Percentiles rank a stretch among this genome's conserved stretches.
These are phyloP conservation scores for Anthopleura sola DNA, from an alignment of 64 coral and sea anemone genomes.

Conservation along the genomic window DNA sequence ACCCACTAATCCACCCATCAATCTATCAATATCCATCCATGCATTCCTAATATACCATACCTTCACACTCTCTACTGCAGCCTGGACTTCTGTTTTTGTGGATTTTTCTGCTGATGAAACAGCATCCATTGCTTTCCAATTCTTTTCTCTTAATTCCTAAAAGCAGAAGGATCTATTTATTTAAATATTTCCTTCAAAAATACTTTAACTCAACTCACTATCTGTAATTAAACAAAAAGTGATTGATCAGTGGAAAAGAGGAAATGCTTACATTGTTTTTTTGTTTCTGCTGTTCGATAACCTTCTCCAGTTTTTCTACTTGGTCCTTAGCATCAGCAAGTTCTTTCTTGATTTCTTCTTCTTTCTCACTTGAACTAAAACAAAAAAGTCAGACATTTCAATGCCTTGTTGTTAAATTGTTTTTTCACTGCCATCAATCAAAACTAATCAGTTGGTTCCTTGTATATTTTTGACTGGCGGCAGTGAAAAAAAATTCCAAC, in stretches of 20 bases:
- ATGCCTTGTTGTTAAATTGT: too few species aligned
- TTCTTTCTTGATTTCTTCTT: neutral
- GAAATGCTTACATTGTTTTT: constrained; percentile 84
- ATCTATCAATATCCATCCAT: neutral
- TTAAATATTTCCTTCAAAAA: neutral
- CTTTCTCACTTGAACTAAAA: neutral
- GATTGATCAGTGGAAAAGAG: neutral
- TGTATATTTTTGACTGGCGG: too few species aligned
- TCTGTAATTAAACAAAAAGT: neutral
- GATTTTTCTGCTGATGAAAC: constrained; percentile 79
- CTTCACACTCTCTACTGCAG: constrained; percentile 77
- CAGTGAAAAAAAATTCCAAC: too few species aligned
- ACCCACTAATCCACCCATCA: neutral
- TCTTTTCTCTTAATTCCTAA: constrained; percentile 93
- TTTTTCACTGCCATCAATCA: too few species aligned
- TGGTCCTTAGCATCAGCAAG: constrained; percentile 29
- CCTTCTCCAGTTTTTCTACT: constrained; percentile 40
- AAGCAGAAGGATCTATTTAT: neutral
- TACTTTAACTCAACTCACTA: neutral
- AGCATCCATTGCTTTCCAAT: constrained; percentile 99
- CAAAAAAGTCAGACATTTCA: neutral
- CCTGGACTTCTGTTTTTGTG: constrained; percentile 51
- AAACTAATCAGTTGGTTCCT: too few species aligned
- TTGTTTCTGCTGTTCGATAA: constrained; percentile 65
- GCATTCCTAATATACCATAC: too few species aligned